Percentiles rank a stretch among this genome's conserved stretches.
phyloP scores from a whole-genome alignment of 1,140 invertebrate genomes.

The Gyrodactylus bullatarudis region DNA sequence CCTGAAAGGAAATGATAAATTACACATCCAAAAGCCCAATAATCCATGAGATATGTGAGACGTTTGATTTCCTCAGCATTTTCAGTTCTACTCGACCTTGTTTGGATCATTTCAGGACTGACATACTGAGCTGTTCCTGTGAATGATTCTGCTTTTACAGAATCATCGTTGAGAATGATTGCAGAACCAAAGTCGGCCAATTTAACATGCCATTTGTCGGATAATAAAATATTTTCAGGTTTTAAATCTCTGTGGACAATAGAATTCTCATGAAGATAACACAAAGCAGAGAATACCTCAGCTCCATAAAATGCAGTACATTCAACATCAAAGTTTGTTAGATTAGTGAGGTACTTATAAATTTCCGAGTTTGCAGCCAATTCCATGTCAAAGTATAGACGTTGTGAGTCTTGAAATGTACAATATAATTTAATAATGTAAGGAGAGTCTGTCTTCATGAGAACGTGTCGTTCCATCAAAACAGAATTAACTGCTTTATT shows the following conservation, averaged over 20 bases:
- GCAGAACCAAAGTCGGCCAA: slow-evolving; percentile 89
- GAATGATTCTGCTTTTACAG: slow-evolving; percentile 24
- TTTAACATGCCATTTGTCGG: slow-evolving; percentile 73
- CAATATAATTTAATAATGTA: slow-evolving; percentile 71
- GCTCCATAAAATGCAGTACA: slow-evolving; percentile 65
- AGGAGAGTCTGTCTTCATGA: slow-evolving; percentile 22
- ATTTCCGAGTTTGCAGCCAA: slow-evolving; percentile 78
- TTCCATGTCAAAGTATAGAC: slow-evolving; percentile 75
- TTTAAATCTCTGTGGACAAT: slow-evolving; percentile 43
- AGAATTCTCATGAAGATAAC: slow-evolving; percentile 51
- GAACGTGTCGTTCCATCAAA: slow-evolving; percentile 53
- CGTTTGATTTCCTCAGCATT: not conserved
- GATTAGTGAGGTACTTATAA: slow-evolving; percentile 52
- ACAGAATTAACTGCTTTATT: slow-evolving; percentile 73
- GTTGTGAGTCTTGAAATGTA: slow-evolving; percentile 68
- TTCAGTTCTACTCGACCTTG: not conserved
- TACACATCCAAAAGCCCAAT: slow-evolving; percentile 93
- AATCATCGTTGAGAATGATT: slow-evolving; percentile 33
- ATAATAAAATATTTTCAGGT: slow-evolving; percentile 31
- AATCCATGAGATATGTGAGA: slow-evolving; percentile 24
- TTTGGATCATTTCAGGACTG: slow-evolving; percentile 43
- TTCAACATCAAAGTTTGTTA: slow-evolving; percentile 51
- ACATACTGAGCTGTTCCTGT: slow-evolving; percentile 97
- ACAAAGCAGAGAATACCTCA: slow-evolving; percentile 56
- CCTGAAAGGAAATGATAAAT: slow-evolving; percentile 83